Percentiles rank a stretch among this genome's conserved stretches.
phyloP scores from a whole-genome alignment of 2,888 invertebrate genomes.

The Dryadula phaetusa region DNA sequence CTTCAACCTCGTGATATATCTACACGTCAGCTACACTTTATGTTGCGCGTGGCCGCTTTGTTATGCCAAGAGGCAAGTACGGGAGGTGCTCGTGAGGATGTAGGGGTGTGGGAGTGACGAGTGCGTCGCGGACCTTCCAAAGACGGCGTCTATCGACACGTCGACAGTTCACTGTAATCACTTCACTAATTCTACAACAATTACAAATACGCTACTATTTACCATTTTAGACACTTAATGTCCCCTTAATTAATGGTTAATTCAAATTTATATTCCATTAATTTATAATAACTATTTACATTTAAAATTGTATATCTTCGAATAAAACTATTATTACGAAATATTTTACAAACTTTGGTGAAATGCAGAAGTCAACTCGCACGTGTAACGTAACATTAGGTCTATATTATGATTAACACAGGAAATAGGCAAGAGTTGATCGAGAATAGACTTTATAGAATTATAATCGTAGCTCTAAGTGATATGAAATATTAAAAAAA shows the following conservation, averaged over 20 bases:
- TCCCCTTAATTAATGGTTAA: slow-evolving; percentile 73
- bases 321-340: slow-evolving; percentile 81
- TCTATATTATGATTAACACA: slow-evolving; percentile 65
- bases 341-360: slow-evolving; percentile 85
- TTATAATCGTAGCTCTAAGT: slow-evolving; percentile 50
- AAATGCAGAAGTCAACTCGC: slow-evolving; percentile 78
- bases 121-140: slow-evolving; percentile 72
- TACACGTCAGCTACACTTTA: slow-evolving; percentile 43
- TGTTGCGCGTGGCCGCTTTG: slow-evolving; percentile 34
- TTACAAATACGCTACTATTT: slow-evolving; percentile 83
- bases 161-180: slow-evolving; percentile 66
- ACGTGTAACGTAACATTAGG: slow-evolving; percentile 65
- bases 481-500: slow-evolving; percentile 55
- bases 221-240: slow-evolving; percentile 80
- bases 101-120: slow-evolving; percentile 58
- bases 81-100: neutral
- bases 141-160: slow-evolving; percentile 52
- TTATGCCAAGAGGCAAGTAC: neutral
- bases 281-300: slow-evolving; percentile 80
- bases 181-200: slow-evolving; percentile 82
- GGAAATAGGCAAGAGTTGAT: slow-evolving; percentile 52
- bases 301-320: slow-evolving; percentile 79
- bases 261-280: slow-evolving; percentile 70
- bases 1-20: slow-evolving; percentile 42
- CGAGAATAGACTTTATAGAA: slow-evolving; percentile 48